Conservation (phyloP, 2,113 vertebrate genomes). For the Zosterops lateralis region DNA sequence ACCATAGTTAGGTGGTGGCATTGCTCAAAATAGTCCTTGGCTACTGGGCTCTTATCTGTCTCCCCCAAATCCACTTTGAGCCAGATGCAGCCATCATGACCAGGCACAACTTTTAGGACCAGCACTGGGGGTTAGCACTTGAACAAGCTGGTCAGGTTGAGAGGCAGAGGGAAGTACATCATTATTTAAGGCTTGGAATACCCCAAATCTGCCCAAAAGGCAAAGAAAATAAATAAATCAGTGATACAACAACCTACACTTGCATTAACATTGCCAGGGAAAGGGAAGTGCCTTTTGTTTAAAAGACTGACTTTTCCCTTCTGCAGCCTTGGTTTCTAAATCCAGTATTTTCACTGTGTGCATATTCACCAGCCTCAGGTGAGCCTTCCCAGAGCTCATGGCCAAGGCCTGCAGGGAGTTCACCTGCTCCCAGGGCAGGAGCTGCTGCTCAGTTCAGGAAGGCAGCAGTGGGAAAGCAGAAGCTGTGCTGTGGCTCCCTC, state of each 20-base stretch:
- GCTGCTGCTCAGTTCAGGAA: background rate
- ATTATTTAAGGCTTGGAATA: background rate
- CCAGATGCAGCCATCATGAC: rapidly evolving
- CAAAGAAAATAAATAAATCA: background rate
- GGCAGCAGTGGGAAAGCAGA: rapidly evolving
- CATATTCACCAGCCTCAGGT: background rate
- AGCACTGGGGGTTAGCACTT: background rate
- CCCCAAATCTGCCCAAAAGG: background rate
- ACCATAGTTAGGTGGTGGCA: background rate
- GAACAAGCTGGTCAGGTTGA: background rate
- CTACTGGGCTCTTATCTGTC: background rate
- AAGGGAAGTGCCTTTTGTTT: background rate
- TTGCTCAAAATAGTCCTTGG: background rate
- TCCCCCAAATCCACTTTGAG: background rate
- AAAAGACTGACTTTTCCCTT: background rate
- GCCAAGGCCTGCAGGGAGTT: rapidly evolving
- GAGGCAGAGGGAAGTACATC: background rate
- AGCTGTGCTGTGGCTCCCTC: background rate
- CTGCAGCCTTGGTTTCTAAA: background rate
- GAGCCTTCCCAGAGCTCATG: background rate
- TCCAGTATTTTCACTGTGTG: background rate
- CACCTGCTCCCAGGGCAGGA: background rate
- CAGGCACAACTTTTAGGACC: background rate
- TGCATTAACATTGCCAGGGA: background rate
- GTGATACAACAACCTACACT: background rate